A percentile compares a stretch with the other conserved stretches of the same genome.
Conservation (phyloP, 2,888 invertebrate genomes). For the Agonum fuliginosum region DNA sequence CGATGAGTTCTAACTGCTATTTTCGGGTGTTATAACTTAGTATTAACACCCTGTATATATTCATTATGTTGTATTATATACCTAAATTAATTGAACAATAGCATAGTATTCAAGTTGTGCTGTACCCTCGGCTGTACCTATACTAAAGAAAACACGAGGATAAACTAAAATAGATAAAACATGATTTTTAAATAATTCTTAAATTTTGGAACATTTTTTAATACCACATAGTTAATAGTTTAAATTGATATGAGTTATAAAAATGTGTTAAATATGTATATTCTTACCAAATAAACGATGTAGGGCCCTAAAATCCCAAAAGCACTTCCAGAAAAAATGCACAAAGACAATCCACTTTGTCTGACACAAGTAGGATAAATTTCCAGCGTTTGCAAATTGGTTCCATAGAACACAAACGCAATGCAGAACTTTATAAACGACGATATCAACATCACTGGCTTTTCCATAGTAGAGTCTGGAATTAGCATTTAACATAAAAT, state of each 20-base stretch:
- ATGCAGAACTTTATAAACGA: conserved; percentile 75
- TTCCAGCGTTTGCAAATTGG: conserved; percentile 79
- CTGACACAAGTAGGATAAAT: conserved; percentile 81
- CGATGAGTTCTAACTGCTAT: no score
- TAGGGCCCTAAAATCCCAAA: conserved; percentile 78
- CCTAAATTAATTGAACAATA: no score
- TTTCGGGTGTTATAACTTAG: no score
- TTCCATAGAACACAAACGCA: conserved; percentile 76
- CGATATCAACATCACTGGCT: conserved; percentile 66
- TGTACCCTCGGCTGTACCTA: no score
- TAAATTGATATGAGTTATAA: background rate
- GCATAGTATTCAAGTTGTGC: no score
- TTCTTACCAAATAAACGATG: conserved; percentile 76
- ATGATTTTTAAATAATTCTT: no score
- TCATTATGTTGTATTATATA: no score
- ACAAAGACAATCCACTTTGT: conserved; percentile 79
- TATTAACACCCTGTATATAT: no score
- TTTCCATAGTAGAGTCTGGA: conserved; percentile 67
- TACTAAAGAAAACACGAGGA: no score
- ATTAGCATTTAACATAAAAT: background rate
- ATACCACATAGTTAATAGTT: no score
- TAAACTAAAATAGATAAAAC: no score
- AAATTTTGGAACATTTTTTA: no score
- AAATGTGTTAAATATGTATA: background rate
- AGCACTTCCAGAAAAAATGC: conserved; percentile 75